These are phyloP conservation scores for Meriones psammophilus DNA, from an alignment of 2,797 vertebrate species.

Conservation along the genomic window DNA sequence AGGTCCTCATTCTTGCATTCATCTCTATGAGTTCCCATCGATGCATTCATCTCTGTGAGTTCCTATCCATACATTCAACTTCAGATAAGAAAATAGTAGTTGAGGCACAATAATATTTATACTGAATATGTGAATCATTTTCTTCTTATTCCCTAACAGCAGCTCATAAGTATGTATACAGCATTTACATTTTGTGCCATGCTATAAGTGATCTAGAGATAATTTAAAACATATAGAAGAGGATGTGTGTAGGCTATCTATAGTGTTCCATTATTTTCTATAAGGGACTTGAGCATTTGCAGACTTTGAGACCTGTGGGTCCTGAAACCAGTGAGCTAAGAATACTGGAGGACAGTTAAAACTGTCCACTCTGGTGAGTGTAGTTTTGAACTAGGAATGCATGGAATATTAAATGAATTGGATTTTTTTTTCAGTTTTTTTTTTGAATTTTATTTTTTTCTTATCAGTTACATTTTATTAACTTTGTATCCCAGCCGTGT, in stretches of 20 bases:
- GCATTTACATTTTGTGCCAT: not conserved
- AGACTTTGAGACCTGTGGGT: not conserved
- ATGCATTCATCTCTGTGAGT: not conserved
- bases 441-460: no score
- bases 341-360: not conserved
- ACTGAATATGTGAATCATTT: not conserved
- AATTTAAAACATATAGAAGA: not conserved
- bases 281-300: not conserved
- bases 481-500: no score
- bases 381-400: not conserved
- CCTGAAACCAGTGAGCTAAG: not conserved
- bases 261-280: not conserved
- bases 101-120: not conserved
- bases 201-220: not conserved
- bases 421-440: not conserved
- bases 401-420: not conserved
- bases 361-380: not conserved
- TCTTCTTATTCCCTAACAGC: not conserved
- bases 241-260: not conserved
- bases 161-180: not conserved
- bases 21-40: not conserved
- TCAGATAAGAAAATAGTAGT: constrained; percentile 1
- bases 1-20: not conserved
- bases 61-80: not conserved
- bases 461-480: no score